Evolutionary conservation across 2,888 invertebrate species (phyloP).

Genomic region (Baronia brevicornis): DNA sequence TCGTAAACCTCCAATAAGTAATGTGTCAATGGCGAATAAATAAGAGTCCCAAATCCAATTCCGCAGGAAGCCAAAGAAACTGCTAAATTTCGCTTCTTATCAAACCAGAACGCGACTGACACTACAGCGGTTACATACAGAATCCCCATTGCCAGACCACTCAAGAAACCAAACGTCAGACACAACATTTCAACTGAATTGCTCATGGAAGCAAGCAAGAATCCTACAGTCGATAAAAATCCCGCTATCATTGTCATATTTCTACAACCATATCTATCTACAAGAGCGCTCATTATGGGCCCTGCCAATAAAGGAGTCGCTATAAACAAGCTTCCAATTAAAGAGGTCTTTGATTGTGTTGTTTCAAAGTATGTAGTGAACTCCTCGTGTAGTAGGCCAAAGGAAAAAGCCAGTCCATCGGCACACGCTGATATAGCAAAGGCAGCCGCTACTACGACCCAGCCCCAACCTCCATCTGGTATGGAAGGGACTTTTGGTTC

Average conservation of each 20-base stretch:
- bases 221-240: constrained; percentile 81
- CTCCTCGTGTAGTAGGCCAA: constrained; percentile 90
- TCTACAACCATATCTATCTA: constrained; percentile 88
- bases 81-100: constrained; percentile 88
- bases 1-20: constrained; percentile 82
- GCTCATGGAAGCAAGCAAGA: constrained; percentile 81
- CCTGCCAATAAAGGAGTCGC: constrained; percentile 90
- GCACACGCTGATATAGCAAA: constrained; percentile 91
- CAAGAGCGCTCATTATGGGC: constrained; percentile 87
- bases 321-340: constrained; percentile 92
- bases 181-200: constrained; percentile 84
- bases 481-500: constrained; percentile 72
- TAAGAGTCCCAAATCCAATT: constrained; percentile 90
- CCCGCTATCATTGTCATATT: constrained; percentile 84
- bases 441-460: constrained; percentile 91
- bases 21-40: constrained; percentile 90
- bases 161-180: constrained; percentile 87
- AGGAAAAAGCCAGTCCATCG: constrained; percentile 94
- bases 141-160: constrained; percentile 88
- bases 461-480: constrained; percentile 92
- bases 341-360: constrained; percentile 88
- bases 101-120: constrained; percentile 94
- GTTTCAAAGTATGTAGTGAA: constrained; percentile 85
- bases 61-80: constrained; percentile 92
- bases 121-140: constrained; percentile 93